phyloP scores from a whole-genome alignment of 1,140 invertebrate genomes.

The Rhagoletis pomonella region DNA sequence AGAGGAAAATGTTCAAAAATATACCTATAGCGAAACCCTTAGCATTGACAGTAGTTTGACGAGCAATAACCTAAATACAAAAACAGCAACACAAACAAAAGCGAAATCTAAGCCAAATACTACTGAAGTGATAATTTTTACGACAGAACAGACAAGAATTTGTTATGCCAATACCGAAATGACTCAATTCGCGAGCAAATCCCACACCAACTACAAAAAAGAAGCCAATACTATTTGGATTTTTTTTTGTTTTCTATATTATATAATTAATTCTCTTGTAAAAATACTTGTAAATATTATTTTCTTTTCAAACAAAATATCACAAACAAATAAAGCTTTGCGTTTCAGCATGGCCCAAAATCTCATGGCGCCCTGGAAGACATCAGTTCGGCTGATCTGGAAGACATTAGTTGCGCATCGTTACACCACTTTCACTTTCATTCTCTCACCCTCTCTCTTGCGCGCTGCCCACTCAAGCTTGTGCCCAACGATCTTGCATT shows the following conservation, averaged over 20 bases:
- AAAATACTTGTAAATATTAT: conserved; percentile 57
- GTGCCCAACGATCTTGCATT: conserved; percentile 75
- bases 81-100: not conserved
- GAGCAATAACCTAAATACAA: no score
- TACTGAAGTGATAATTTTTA: no score
- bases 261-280: conserved; percentile 65
- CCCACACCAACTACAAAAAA: not conserved
- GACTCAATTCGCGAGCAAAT: not conserved
- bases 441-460: not conserved
- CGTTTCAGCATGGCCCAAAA: conserved; percentile 61
- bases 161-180: not conserved
- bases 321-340: conserved; percentile 72
- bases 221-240: not conserved
- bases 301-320: conserved; percentile 65
- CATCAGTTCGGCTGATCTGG: conserved; percentile 63
- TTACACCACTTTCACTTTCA: conserved; percentile 14
- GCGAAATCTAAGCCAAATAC: not conserved
- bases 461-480: conserved; percentile 65
- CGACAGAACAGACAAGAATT: no score
- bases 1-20: no score
- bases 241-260: conserved; percentile 62
- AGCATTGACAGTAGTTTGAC: no score
- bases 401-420: conserved; percentile 63
- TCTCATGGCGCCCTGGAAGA: conserved; percentile 28
- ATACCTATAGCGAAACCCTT: no score